These are phyloP conservation scores for Orientallactaga sibirica DNA, from an alignment of 2,797 vertebrate species.

Conservation along the genomic window DNA sequence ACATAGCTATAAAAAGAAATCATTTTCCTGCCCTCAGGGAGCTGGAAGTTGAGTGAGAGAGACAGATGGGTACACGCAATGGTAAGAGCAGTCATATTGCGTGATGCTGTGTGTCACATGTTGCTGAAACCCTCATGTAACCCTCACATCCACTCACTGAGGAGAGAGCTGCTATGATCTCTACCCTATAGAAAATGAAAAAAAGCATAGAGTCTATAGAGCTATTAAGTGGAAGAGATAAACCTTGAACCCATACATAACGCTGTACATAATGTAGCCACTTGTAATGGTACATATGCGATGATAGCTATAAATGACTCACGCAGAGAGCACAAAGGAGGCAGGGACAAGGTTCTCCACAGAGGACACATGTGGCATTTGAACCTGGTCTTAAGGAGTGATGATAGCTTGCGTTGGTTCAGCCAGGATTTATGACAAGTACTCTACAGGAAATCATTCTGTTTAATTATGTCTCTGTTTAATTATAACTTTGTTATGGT, in stretches of 20 bases:
- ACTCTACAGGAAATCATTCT: not conserved
- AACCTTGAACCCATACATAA: not conserved
- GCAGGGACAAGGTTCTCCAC: not conserved
- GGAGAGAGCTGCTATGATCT: not conserved
- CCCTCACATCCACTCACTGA: not conserved
- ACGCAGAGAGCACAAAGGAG: not conserved
- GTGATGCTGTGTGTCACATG: not conserved
- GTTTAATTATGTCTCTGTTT: not conserved
- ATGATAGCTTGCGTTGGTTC: not conserved
- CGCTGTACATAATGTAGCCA: not conserved
- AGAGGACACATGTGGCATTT: not conserved
- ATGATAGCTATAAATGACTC: not conserved
- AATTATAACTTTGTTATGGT: not conserved
- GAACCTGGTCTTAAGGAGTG: not conserved
- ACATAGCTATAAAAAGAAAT: not conserved
- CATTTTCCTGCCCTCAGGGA: not conserved
- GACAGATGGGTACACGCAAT: not conserved
- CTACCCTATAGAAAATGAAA: not conserved
- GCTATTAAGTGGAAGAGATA: not conserved
- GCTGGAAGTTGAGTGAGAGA: not conserved
- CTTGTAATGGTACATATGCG: not conserved
- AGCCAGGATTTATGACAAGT: not conserved
- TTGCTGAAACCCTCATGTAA: not conserved
- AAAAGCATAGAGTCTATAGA: not conserved
- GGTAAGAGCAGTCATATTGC: not conserved